These are phyloP conservation scores for Monochamus alternatus DNA, from an alignment of 2,888 invertebrate genomes.

Conservation along the genomic window DNA sequence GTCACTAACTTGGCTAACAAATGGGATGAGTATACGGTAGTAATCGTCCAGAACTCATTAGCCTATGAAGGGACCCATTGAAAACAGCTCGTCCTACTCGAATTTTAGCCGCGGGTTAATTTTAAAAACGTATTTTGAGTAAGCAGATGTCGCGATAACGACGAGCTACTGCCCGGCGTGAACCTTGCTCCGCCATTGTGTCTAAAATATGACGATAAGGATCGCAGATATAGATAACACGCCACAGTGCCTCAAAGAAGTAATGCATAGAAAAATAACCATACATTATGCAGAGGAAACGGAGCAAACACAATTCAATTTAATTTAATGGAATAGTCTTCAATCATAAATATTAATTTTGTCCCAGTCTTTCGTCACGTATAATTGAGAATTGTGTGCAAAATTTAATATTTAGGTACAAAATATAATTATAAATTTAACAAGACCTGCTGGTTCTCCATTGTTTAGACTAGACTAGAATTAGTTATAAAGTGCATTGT, in stretches of 20 bases:
- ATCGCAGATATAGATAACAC: slow-evolving; percentile 67
- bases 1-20: slow-evolving; percentile 67
- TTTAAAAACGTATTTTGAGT: slow-evolving; percentile 69
- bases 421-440: background rate
- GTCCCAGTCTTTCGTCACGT: slow-evolving; percentile 6
- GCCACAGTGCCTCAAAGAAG: slow-evolving; percentile 61
- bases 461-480: too few species aligned
- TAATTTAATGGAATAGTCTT: slow-evolving; percentile 60
- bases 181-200: slow-evolving; percentile 67
- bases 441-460: too few species aligned
- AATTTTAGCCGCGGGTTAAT: slow-evolving; percentile 61
- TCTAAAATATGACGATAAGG: slow-evolving; percentile 69
- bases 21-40: slow-evolving; percentile 66
- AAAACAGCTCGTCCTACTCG: slow-evolving; percentile 58
- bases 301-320: slow-evolving; percentile 63
- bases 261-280: slow-evolving; percentile 51
- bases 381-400: slow-evolving; percentile 23
- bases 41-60: slow-evolving; percentile 69
- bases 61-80: slow-evolving; percentile 68
- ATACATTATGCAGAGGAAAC: slow-evolving; percentile 55
- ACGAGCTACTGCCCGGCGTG: slow-evolving; percentile 65
- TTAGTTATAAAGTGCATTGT: too few species aligned
- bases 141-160: slow-evolving; percentile 64
- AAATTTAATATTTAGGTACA: slow-evolving; percentile 5
- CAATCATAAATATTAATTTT: slow-evolving; percentile 41